Base-by-base conservation (phyloP, 2,797 vertebrate species). In the Heteromormyrus szaboi region DNA sequence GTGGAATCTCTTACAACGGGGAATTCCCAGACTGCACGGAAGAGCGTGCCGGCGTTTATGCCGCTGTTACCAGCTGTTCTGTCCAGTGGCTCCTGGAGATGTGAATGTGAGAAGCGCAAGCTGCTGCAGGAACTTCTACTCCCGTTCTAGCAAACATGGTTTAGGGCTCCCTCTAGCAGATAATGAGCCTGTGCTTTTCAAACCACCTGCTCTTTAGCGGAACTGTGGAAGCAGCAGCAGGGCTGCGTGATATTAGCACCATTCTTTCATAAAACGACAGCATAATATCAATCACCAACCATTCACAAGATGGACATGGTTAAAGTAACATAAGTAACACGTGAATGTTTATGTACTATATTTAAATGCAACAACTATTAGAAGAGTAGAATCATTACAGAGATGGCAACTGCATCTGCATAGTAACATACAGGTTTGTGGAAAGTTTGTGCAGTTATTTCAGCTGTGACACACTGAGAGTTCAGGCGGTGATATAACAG, bases 161-260 rank as follows among this genome's bases (percentile, higher is more conserved):
- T 91, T 7, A 86, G 90, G 76, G 93, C 93, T 92, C 90, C 93
- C 95, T 93, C 9, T 90, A 89, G 93, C 91, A 95, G 93, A 95
- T 96, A 94, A 95, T 94, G 93, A 94, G 93, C 93, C 89, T 91
- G 79, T 79, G 90, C 93, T 94, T 93, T 94, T 94, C n/a, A 93
- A 94, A 94, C 92, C 92, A 89, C 93, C 91, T 92, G 92, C 94
- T 94, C 92, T 94, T 94, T 94, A 94, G 92, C 89, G 83, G 91
- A 93, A 94, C 94, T 88, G 89, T 89, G 53, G 85, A 85, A 90
- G 12, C 33, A 6, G 12, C 37, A 62, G 17, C 41, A 2, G 4
- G 46, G 8, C 44, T 79, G 37, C 17, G 7, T 44, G 41, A n/a
- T 41, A 44, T 79, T 44, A 44, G 33, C 6, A 68, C 25, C 62